These are phyloP conservation scores for Anarhynchus alexandrinus DNA, from an alignment of 2,113 vertebrate genomes.

Conservation along the genomic window DNA sequence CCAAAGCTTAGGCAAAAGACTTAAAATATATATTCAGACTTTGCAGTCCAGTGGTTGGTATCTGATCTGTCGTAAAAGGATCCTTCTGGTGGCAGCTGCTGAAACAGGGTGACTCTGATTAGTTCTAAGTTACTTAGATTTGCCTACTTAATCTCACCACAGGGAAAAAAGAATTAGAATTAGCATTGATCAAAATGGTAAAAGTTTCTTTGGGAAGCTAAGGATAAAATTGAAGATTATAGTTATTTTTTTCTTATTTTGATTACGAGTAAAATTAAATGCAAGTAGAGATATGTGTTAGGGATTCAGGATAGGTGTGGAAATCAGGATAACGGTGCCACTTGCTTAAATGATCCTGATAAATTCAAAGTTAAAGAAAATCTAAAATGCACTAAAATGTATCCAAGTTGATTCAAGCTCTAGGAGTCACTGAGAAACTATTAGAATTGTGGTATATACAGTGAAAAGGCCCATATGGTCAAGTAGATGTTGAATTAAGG, in stretches of 20 bases:
- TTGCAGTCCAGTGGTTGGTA: neutral
- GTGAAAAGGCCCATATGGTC: neutral
- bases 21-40: neutral
- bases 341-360: neutral
- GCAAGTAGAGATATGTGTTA: neutral
- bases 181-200: neutral
- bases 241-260: neutral
- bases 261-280: neutral
- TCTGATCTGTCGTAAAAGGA: neutral
- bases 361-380: neutral
- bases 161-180: neutral
- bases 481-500: neutral
- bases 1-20: neutral
- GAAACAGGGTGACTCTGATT: neutral
- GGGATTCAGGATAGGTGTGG: neutral
- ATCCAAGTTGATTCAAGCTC: neutral
- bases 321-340: neutral
- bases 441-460: rapidly evolving
- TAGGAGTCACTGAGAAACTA: neutral
- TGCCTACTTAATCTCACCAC: neutral
- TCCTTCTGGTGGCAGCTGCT: neutral
- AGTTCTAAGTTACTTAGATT: neutral
- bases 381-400: neutral
- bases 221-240: neutral
- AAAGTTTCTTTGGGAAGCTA: neutral